Conservation (phyloP, 2,113 vertebrate species). For the Mystacornis crossleyi region DNA sequence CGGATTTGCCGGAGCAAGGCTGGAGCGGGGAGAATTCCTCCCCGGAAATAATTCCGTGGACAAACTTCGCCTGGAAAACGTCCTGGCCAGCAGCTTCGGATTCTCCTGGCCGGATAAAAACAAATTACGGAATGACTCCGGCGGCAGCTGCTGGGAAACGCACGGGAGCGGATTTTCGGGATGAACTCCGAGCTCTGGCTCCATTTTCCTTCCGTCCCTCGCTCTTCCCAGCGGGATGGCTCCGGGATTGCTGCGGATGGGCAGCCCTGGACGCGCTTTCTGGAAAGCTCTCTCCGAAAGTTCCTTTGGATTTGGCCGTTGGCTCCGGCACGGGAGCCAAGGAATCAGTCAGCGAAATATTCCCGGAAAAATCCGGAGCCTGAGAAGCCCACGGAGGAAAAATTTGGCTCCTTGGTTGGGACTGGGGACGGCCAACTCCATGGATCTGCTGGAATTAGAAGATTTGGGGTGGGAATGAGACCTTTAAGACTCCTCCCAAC, state of each 20-base stretch:
- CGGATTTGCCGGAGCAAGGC: background rate
- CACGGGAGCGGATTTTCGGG: background rate
- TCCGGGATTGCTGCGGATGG: background rate
- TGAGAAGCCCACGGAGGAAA: background rate
- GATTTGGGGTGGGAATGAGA: background rate
- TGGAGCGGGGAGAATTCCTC: background rate
- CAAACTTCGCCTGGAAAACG: background rate
- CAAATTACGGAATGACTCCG: background rate
- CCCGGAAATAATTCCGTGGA: background rate
- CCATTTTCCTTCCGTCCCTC: background rate
- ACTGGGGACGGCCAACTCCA: background rate
- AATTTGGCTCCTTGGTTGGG: background rate
- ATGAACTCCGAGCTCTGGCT: background rate
- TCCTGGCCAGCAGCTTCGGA: background rate
- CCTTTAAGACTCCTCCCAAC: background rate
- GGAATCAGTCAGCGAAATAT: constrained; percentile 22
- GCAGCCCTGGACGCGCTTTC: background rate
- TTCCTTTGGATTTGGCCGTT: background rate
- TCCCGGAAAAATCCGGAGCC: background rate
- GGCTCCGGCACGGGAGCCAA: background rate
- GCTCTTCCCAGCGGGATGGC: background rate
- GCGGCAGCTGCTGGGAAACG: background rate
- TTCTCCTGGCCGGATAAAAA: background rate
- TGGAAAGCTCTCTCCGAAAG: background rate
- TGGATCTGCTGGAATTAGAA: accelerated